A percentile compares a stretch with the other conserved stretches of the same genome.
Evolutionary conservation across 2,113 vertebrate genomes (phyloP).

Genomic region (Hydrochoerus hydrochaeris): DNA sequence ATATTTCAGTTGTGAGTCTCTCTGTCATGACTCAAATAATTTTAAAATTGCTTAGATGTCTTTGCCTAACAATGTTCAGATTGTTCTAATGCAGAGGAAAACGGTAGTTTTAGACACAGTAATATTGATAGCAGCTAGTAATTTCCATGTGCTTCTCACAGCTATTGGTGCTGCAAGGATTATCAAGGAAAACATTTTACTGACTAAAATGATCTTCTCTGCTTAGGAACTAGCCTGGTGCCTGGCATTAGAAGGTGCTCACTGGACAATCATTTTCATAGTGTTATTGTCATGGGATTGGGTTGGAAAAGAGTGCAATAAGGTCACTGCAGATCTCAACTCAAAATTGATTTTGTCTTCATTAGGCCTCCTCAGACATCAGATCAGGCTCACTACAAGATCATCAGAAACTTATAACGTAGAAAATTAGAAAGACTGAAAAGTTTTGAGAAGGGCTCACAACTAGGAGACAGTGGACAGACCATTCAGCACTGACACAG

Average conservation of each 20-base stretch:
- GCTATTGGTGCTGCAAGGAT: conserved; percentile 72
- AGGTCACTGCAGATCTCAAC: neutral
- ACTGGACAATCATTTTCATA: conserved; percentile 12
- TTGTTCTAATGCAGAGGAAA: conserved; percentile 89
- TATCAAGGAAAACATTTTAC: conserved; percentile 71
- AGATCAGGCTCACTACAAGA: neutral
- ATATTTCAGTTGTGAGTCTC: conserved; percentile 90
- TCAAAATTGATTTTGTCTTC: conserved; percentile 4
- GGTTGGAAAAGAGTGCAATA: conserved; percentile 9
- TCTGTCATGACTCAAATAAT: conserved; percentile 91
- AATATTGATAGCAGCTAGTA: conserved; percentile 89
- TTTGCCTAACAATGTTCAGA: conserved; percentile 89
- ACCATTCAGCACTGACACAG: neutral
- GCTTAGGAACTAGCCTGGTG: conserved; percentile 21
- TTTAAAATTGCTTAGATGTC: conserved; percentile 89
- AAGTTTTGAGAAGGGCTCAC: neutral
- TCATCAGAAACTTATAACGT: neutral
- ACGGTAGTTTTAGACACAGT: conserved; percentile 88
- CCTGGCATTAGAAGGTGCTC: conserved; percentile 4
- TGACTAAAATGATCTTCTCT: conserved; percentile 62
- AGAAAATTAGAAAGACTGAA: neutral
- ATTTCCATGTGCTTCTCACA: conserved; percentile 86
- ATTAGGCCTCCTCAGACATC: neutral
- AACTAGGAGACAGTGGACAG: neutral
- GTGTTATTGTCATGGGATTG: conserved; percentile 29